These are phyloP conservation scores for Prionailurus bengalensis DNA, from an alignment of 2,113 vertebrate species.

Conservation along the genomic window DNA sequence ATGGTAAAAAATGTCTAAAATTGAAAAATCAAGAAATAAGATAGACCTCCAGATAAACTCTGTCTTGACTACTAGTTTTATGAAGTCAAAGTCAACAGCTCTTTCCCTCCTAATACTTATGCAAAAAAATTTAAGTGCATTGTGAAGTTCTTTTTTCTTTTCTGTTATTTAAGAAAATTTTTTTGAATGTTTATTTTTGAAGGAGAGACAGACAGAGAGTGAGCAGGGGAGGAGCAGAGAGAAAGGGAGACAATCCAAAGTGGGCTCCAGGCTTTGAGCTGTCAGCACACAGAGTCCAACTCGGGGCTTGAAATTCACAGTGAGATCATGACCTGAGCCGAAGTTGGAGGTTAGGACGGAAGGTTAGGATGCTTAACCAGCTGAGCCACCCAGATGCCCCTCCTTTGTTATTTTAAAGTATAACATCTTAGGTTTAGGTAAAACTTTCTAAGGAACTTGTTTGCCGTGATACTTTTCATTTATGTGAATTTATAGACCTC, in stretches of 20 bases:
- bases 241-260: no score
- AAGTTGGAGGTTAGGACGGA: no score
- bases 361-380: background rate
- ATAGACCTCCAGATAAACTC: background rate
- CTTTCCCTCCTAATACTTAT: background rate
- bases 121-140: background rate
- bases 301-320: background rate
- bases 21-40: background rate
- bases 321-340: background rate
- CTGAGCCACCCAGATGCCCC: background rate
- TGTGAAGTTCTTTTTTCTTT: slow-evolving; percentile 20
- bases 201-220: background rate
- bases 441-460: background rate
- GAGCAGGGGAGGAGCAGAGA: background rate
- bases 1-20: background rate
- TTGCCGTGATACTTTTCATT: background rate
- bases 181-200: no score
- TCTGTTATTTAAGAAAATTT: no score
- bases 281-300: no score
- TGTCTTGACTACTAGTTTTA: background rate
- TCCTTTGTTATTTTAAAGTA: background rate
- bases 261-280: no score
- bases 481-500: slow-evolving; percentile 17
- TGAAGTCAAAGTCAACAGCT: background rate
- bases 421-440: background rate